Percentiles rank a stretch among this genome's conserved stretches.
Conservation (phyloP, 2,113 vertebrate species). For the Amphiprion ocellaris region DNA sequence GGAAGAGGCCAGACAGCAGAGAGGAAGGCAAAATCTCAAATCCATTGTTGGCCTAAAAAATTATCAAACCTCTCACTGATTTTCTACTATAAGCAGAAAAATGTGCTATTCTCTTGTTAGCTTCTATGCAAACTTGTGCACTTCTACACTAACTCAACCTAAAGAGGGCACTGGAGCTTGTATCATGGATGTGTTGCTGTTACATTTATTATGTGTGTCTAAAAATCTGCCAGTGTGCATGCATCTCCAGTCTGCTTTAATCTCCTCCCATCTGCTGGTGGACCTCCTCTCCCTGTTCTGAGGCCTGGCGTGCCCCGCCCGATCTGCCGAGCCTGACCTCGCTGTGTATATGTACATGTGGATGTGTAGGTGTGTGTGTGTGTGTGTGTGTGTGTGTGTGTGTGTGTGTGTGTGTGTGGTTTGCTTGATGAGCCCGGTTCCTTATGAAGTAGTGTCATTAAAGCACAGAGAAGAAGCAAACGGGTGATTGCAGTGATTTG, state of each 20-base stretch:
- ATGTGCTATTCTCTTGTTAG: background rate
- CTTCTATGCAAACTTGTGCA: background rate
- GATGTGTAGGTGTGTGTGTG: slow-evolving; percentile 29
- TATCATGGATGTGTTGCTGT: slow-evolving; percentile 24
- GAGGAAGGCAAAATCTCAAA: slow-evolving; percentile 22
- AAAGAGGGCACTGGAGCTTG: slow-evolving; percentile 17
- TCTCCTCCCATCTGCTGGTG: slow-evolving; percentile 83
- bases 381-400: slow-evolving; percentile 43
- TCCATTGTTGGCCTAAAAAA: slow-evolving; percentile 17
- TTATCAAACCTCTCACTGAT: background rate
- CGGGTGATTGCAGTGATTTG: slow-evolving; percentile 85
- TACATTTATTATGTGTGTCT: slow-evolving; percentile 4
- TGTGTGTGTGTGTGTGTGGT: slow-evolving; percentile 41
- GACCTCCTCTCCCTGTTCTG: slow-evolving; percentile 76
- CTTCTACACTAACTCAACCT: slow-evolving; percentile 12
- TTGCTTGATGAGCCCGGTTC: slow-evolving; percentile 81
- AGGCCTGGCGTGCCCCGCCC: slow-evolving; percentile 68
- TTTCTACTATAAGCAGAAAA: background rate
- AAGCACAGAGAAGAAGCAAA: slow-evolving; percentile 77
- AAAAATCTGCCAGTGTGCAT: slow-evolving; percentile 31
- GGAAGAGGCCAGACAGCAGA: slow-evolving; percentile 20
- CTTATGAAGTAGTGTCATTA: slow-evolving; percentile 86
- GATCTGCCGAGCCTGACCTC: slow-evolving; percentile 78
- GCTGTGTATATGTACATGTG: slow-evolving; percentile 29
- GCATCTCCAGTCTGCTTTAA: slow-evolving; percentile 70